Evolutionary conservation across 2,888 invertebrate species (phyloP).

Genomic region (Bugulina stolonifera): DNA sequence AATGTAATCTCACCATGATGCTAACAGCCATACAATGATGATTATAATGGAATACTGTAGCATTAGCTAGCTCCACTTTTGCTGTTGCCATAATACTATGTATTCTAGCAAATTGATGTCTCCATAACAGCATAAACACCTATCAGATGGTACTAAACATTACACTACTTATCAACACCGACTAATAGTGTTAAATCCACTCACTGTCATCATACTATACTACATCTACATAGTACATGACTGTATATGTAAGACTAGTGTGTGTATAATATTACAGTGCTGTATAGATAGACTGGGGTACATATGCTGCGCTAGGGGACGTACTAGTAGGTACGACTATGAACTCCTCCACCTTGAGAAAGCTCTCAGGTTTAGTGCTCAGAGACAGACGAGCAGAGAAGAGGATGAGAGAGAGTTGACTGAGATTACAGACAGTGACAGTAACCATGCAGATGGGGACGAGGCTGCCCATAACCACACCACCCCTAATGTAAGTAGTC

Average conservation of each 20-base stretch:
- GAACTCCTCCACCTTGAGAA: slow-evolving; percentile 25
- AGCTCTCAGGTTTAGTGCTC: slow-evolving; percentile 7
- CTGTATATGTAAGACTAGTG: background rate
- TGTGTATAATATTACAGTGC: background rate
- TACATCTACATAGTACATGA: background rate
- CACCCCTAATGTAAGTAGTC: background rate
- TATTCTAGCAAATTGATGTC: too few species aligned
- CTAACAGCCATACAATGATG: too few species aligned
- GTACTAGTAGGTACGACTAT: slow-evolving; percentile 23
- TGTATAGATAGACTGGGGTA: slow-evolving; percentile 26
- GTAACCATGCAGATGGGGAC: background rate
- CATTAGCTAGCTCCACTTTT: too few species aligned
- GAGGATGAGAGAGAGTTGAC: slow-evolving; percentile 15
- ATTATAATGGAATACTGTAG: too few species aligned
- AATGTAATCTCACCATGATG: too few species aligned
- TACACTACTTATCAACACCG: too few species aligned
- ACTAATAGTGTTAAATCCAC: too few species aligned
- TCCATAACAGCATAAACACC: too few species aligned
- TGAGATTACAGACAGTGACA: background rate
- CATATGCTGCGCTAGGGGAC: slow-evolving; percentile 22
- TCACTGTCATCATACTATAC: too few species aligned
- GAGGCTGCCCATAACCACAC: slow-evolving; percentile 16
- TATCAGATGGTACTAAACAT: too few species aligned
- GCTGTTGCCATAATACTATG: too few species aligned
- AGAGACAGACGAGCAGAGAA: slow-evolving; percentile 9